phyloP scores from a whole-genome alignment of 2,888 invertebrate genomes.

The Platycheirus rosarum region DNA sequence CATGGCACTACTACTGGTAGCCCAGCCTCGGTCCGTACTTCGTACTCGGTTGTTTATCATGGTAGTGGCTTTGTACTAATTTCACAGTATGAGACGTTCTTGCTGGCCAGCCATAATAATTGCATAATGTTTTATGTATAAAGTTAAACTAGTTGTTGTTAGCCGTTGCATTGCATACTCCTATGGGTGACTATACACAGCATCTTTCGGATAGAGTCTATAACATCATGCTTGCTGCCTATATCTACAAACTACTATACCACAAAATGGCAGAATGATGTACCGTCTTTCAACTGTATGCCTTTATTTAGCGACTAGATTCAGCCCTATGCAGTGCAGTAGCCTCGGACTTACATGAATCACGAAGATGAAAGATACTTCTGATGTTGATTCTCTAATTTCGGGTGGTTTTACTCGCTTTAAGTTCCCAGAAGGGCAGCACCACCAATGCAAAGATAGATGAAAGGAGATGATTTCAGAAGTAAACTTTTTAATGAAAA shows the following conservation, averaged over 20 bases:
- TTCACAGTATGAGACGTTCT: constrained; percentile 48
- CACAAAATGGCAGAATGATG: constrained; percentile 55
- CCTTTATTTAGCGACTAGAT: constrained; percentile 22
- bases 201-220: constrained; percentile 41
- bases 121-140: constrained; percentile 74
- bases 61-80: constrained; percentile 55
- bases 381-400: constrained; percentile 61
- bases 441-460: constrained; percentile 37
- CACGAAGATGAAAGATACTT: constrained; percentile 4
- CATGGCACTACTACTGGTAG: constrained; percentile 29
- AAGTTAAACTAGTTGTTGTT: constrained; percentile 68
- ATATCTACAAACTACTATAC: too few relatives aligned
- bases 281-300: constrained; percentile 10
- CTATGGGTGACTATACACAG: constrained; percentile 20
- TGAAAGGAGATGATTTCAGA: constrained; percentile 56
- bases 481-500: constrained; percentile 73
- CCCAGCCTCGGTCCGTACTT: neutral
- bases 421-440: constrained; percentile 6
- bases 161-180: constrained; percentile 27
- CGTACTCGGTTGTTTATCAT: neutral
- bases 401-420: constrained; percentile 39
- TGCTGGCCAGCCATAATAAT: constrained; percentile 64
- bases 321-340: neutral
- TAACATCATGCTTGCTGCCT: too few relatives aligned
- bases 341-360: constrained; percentile 15